A percentile compares a stretch with the other conserved stretches of the same genome.
These are phyloP conservation scores for Phaethornis superciliosus DNA, from an alignment of 2,113 vertebrate species.

Conservation along the genomic window DNA sequence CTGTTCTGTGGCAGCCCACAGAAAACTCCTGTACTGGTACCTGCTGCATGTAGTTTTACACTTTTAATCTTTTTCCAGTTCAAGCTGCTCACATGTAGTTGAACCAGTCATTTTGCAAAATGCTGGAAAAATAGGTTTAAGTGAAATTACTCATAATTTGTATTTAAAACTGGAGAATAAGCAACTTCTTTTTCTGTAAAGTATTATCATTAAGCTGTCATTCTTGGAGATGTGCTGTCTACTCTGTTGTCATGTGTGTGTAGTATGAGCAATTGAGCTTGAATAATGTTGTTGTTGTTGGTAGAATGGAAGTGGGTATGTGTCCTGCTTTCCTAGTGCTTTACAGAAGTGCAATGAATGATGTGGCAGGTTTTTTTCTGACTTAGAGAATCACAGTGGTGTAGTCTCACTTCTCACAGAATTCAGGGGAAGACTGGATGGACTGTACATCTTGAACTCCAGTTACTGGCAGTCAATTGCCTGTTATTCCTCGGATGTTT, in stretches of 20 bases:
- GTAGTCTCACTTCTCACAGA: neutral
- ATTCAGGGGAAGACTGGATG: neutral
- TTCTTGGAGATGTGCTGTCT: neutral
- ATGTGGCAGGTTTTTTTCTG: neutral
- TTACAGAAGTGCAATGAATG: neutral
- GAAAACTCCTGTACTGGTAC: neutral
- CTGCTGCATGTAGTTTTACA: neutral
- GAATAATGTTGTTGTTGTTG: neutral
- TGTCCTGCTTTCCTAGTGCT: neutral
- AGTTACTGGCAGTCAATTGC: neutral
- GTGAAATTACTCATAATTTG: slow-evolving; percentile 1
- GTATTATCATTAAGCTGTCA: neutral
- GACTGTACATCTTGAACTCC: neutral
- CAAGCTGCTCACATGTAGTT: neutral
- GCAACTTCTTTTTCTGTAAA: neutral
- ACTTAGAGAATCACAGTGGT: neutral
- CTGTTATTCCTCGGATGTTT: neutral
- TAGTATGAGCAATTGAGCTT: neutral
- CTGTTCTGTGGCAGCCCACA: neutral
- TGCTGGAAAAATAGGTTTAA: neutral
- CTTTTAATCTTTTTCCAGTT: neutral
- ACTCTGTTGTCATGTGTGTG: rapidly evolving
- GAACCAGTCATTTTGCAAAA: neutral
- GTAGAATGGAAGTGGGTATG: neutral
- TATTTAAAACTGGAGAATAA: neutral